Conservation (phyloP, 2,113 vertebrate species). For the Myxocyprinus asiaticus region DNA sequence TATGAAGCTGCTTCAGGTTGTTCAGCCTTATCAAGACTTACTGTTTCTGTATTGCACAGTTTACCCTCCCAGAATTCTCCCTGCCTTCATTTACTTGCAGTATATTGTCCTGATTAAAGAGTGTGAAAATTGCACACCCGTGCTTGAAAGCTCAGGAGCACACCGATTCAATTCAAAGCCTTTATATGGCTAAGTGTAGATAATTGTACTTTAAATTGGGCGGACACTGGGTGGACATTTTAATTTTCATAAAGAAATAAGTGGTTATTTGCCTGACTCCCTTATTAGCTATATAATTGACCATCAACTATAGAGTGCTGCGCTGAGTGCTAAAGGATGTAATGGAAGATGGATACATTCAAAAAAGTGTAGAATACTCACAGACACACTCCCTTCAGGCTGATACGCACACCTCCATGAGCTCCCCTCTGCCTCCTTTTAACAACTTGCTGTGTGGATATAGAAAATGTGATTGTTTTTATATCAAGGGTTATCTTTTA, state of each 20-base stretch:
- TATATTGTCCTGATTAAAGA: conserved; percentile 42
- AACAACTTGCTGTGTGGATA: neutral
- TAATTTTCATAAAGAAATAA: conserved; percentile 94
- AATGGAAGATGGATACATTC: conserved; percentile 69
- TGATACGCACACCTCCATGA: neutral
- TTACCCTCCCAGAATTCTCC: conserved; percentile 7
- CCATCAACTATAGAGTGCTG: conserved; percentile 85
- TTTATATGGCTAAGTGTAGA: conserved; percentile 88
- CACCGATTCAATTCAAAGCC: conserved; percentile 85
- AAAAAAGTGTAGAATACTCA: conserved; percentile 6
- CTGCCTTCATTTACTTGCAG: neutral
- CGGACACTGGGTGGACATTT: conserved; percentile 89
- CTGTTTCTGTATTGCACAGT: conserved; percentile 5
- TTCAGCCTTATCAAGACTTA: neutral
- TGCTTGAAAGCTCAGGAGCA: conserved; percentile 42
- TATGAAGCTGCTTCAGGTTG: neutral
- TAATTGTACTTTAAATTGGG: conserved; percentile 93
- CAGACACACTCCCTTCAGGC: conserved; percentile 11
- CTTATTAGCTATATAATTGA: conserved; percentile 94
- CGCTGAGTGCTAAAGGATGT: conserved; percentile 85
- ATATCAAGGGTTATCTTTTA: conserved; percentile 1
- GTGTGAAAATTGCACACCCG: conserved; percentile 44
- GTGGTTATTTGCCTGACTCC: conserved; percentile 89
- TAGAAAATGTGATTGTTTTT: conserved; percentile 23
- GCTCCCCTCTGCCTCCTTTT: neutral